phyloP scores from a whole-genome alignment of 1,140 invertebrate species.

The Calliphora vicina region DNA sequence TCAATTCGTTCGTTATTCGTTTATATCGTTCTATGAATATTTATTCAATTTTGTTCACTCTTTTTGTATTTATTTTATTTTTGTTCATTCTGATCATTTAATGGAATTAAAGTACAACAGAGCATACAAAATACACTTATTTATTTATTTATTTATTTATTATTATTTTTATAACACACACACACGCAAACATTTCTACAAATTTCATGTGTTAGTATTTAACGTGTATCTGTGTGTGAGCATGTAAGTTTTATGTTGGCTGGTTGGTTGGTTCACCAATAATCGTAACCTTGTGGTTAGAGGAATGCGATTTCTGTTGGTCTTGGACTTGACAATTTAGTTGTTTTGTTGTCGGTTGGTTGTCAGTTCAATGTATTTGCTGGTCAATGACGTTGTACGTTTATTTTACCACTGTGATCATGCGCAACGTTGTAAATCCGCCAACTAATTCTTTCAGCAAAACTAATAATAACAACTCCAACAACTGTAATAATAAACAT shows the following conservation, averaged over 20 bases:
- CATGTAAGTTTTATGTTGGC: neutral
- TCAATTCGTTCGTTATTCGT: conserved; percentile 31
- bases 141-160: neutral
- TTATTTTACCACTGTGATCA: neutral
- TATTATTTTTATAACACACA: neutral
- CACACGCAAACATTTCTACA: neutral
- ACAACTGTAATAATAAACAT: neutral
- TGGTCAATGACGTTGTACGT: conserved; percentile 26
- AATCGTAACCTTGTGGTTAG: conserved; percentile 26
- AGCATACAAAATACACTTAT: conserved; percentile 20
- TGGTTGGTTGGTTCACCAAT: conserved; percentile 17
- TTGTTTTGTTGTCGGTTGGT: conserved; percentile 24
- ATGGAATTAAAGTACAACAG: conserved; percentile 20
- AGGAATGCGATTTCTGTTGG: conserved; percentile 29
- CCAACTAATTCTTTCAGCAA: neutral
- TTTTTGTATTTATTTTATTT: conserved; percentile 27
- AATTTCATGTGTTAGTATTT: neutral
- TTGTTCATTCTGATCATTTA: neutral
- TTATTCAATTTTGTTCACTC: conserved; percentile 32
- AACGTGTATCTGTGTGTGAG: neutral
- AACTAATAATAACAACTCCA: neutral
- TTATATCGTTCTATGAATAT: conserved; percentile 19
- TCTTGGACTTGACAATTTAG: conserved; percentile 34
- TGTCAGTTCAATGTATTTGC: conserved; percentile 29
- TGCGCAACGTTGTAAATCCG: neutral